Evolutionary conservation across 2,797 vertebrate species (phyloP).

Genomic region (Pseudocheirus occidentalis): DNA sequence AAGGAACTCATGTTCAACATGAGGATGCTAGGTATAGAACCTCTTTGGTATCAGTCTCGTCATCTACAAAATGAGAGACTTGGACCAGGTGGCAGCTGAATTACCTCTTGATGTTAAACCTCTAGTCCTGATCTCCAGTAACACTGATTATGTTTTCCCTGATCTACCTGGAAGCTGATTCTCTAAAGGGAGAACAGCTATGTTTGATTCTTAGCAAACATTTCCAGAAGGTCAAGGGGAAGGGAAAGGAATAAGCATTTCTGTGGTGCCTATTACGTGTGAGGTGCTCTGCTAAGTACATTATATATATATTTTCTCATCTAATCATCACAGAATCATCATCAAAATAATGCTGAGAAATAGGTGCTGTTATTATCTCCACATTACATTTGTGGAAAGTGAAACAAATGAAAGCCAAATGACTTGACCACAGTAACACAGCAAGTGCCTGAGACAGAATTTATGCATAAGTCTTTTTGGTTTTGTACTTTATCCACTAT

Average conservation of each 20-base stretch:
- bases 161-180: not conserved
- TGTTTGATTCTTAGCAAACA: not conserved
- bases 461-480: not conserved
- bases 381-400: not conserved
- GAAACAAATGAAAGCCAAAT: not conserved
- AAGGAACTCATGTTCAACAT: not conserved
- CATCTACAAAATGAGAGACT: not conserved
- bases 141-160: not conserved
- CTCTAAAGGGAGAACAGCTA: not conserved
- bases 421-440: not conserved
- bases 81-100: not conserved
- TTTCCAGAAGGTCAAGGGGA: too few relatives aligned
- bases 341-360: not conserved
- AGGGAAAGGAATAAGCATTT: too few relatives aligned
- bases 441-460: not conserved
- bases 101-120: not conserved
- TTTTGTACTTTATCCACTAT: not conserved
- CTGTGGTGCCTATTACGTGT: not conserved
- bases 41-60: not conserved
- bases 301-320: not conserved
- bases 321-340: not conserved
- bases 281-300: not conserved
- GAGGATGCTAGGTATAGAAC: not conserved
- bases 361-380: not conserved
- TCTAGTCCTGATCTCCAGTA: not conserved